Evolutionary conservation across 2,797 vertebrate species (phyloP).

Genomic region (Chaetophractus vellerosus): DNA sequence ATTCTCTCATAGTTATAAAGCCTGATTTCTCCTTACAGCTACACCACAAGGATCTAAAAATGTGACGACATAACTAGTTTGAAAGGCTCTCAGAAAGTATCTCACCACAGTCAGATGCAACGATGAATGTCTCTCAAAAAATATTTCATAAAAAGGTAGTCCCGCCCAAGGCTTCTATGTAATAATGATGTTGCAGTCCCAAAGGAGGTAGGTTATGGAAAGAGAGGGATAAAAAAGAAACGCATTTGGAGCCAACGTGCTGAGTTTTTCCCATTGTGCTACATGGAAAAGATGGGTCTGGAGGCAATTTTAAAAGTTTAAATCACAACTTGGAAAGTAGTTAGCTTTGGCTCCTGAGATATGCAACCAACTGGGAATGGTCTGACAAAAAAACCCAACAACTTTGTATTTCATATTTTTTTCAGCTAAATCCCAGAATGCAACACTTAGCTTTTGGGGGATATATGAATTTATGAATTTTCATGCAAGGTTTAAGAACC

Average conservation of each 20-base stretch:
- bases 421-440: slow-evolving; percentile 59
- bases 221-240: slow-evolving; percentile 48
- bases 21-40: slow-evolving; percentile 39
- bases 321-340: slow-evolving; percentile 82
- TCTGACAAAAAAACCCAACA: neutral
- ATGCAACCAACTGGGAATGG: slow-evolving; percentile 65
- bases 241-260: neutral
- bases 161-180: slow-evolving; percentile 40
- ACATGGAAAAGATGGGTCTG: slow-evolving; percentile 73
- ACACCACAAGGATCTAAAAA: slow-evolving; percentile 51
- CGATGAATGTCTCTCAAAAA: neutral
- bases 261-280: slow-evolving; percentile 65
- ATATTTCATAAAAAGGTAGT: slow-evolving; percentile 35
- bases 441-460: slow-evolving; percentile 37
- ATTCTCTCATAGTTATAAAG: slow-evolving; percentile 2
- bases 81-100: slow-evolving; percentile 3
- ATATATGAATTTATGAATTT: slow-evolving; percentile 47
- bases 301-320: slow-evolving; percentile 83
- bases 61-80: neutral
- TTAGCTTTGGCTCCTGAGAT: slow-evolving; percentile 78
- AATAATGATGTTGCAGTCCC: slow-evolving; percentile 27
- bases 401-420: slow-evolving; percentile 48
- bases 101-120: slow-evolving; percentile 54
- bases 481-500: neutral
- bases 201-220: slow-evolving; percentile 35